Base-by-base conservation (phyloP, 2,888 invertebrate species). In the Cantharis nigra region DNA sequence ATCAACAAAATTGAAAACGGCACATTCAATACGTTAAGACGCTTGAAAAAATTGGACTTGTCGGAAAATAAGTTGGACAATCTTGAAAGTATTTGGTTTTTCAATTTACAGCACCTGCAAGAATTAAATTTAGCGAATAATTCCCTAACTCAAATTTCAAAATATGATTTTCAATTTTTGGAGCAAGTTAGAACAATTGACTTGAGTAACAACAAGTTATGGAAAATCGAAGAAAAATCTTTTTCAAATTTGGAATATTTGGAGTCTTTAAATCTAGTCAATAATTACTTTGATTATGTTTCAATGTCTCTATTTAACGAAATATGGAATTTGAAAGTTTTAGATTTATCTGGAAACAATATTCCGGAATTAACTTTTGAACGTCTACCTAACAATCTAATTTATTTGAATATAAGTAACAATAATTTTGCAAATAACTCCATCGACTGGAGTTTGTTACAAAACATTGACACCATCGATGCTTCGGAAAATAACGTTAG, bases 261-360 rank as follows among this genome's bases (percentile, higher is more conserved):
- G 16, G 16, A 72, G 63, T 14, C 7, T 26, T 71, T 78, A 33
- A 69, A 28, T 9, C 28, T 78, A 13, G 9, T 28, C 1, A 11
- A 70, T n/a, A 78, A 78, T 20, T 70, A 20, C 23, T 9, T 75
- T 30, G 13, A 5, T 16, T 13, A 72, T 63, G 26, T 75, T 20
- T 23, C 75, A 9, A 63, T 49, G 14, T 11, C 18, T 0, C 1
- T 69, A 28, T 75, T 78, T 70, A 16, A 75, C 30, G 30, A 70
- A 49, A 23, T 26, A 16, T 30, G 26, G 1, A 20, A 5, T 23
- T 18, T 78, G n/a, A 23, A 10, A 14, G 7, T 7, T 65, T 64
- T 78, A 30, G 78, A 78, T 70, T 3, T 78, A 33, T 78, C 78
- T 0, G n/a, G n/a, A n/a, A 78, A 78, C 26, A 16, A 69, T 1